phyloP scores from a whole-genome alignment of 2,888 invertebrate genomes.

The Monoplex corrugatus region DNA sequence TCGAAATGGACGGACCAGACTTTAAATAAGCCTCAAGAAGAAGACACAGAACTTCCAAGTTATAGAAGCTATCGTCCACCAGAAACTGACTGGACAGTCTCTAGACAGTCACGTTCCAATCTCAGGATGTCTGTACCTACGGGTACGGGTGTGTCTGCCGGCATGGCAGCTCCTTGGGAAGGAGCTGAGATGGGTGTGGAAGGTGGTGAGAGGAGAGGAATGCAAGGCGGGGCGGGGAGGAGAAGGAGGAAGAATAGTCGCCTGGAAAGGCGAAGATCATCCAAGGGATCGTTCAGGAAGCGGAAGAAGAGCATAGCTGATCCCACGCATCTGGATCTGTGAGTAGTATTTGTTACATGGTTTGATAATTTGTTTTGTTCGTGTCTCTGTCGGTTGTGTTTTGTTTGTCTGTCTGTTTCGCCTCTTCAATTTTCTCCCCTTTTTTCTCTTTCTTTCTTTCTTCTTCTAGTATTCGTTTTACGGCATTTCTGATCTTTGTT shows the following conservation, averaged over 20 bases:
- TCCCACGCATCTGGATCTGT: neutral
- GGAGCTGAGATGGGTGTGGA: neutral
- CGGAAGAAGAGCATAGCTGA: neutral
- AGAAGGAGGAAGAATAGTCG: neutral
- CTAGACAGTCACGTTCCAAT: neutral
- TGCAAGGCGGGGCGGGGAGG: neutral
- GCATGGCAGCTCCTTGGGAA: neutral
- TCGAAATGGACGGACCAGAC: no score
- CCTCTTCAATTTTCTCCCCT: neutral
- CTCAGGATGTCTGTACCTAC: neutral
- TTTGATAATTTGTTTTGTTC: neutral
- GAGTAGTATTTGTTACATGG: neutral
- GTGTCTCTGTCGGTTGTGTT: neutral
- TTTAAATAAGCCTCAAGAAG: no score
- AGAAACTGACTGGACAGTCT: conserved; percentile 2
- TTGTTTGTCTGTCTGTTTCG: neutral
- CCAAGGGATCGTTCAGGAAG: neutral
- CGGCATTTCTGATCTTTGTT: no score
- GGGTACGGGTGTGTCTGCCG: neutral
- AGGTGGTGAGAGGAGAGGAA: neutral
- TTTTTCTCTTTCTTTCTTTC: neutral
- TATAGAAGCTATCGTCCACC: no score
- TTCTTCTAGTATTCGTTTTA: neutral
- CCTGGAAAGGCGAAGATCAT: neutral
- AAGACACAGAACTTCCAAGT: no score